These are phyloP conservation scores for Thaumetopoea pityocampa DNA, from an alignment of 1,140 invertebrate genomes.

Conservation along the genomic window DNA sequence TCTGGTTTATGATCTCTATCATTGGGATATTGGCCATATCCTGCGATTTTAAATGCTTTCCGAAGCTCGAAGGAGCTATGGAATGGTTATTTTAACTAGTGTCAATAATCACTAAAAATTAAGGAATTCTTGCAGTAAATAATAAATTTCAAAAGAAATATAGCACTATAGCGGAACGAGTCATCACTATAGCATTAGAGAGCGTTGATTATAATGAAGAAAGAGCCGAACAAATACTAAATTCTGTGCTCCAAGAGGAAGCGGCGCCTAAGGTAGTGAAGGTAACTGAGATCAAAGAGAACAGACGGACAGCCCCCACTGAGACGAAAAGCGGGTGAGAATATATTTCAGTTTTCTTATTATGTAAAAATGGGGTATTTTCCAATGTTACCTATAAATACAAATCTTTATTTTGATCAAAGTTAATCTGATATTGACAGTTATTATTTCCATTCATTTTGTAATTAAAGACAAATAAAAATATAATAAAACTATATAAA, in stretches of 20 bases:
- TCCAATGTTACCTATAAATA: neutral
- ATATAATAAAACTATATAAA: too few species aligned
- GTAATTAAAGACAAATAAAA: too few species aligned
- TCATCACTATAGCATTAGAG: conserved; percentile 90
- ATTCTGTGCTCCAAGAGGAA: conserved; percentile 82
- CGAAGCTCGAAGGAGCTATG: too few species aligned
- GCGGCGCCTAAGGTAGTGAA: conserved; percentile 33
- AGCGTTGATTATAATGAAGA: conserved; percentile 90
- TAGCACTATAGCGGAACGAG: conserved; percentile 84
- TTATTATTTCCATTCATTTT: too few species aligned
- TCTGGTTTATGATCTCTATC: too few species aligned
- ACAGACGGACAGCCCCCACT: conserved; percentile 14
- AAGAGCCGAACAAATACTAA: conserved; percentile 84
- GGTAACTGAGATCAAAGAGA: conserved; percentile 30
- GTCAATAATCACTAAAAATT: too few species aligned
- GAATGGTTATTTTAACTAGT: too few species aligned
- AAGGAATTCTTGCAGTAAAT: conserved; percentile 79
- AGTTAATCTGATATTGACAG: too few species aligned
- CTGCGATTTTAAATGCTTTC: too few species aligned
- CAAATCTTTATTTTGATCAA: too few species aligned
- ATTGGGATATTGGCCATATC: too few species aligned
- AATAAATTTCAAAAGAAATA: conserved; percentile 84
- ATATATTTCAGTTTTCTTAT: neutral
- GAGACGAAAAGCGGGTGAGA: conserved; percentile 43
- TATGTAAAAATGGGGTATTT: neutral